Conservation (phyloP, 23 tunicate genomes). For the Clavelina lepadiformis region DNA sequence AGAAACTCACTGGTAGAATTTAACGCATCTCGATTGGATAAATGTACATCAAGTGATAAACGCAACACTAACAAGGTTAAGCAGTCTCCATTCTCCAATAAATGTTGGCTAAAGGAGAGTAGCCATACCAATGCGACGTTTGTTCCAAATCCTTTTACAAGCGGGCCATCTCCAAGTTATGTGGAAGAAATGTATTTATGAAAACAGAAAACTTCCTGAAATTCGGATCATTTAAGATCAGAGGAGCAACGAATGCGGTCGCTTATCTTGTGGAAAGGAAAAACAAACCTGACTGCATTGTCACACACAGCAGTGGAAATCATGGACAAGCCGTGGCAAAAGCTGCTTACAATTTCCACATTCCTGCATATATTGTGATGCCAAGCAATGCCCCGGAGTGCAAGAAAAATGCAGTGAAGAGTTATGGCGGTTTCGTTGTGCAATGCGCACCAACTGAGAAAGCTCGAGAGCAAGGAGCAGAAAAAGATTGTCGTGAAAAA, state of each 20-base stretch:
- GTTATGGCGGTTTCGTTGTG: conserved; percentile 72
- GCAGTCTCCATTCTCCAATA: too few species aligned
- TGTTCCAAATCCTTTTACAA: too few species aligned
- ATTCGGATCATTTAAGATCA: conserved; percentile 87
- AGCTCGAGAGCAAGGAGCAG: conserved; percentile 43
- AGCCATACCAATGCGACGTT: too few species aligned
- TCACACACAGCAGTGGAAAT: conserved; percentile 94
- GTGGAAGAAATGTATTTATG: conserved; percentile 51
- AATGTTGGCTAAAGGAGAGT: too few species aligned
- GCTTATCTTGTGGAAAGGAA: not conserved
- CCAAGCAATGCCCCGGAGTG: conserved; percentile 64
- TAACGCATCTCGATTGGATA: too few species aligned
- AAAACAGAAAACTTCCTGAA: conserved; percentile 86
- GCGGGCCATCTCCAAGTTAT: conserved; percentile 32
- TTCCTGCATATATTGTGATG: conserved; percentile 71
- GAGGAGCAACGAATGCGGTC: conserved; percentile 87
- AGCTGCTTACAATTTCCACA: conserved; percentile 49
- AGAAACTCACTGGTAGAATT: too few species aligned
- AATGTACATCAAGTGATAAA: too few species aligned
- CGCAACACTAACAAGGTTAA: too few species aligned
- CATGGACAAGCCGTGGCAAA: conserved; percentile 89
- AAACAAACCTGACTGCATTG: conserved; percentile 35
- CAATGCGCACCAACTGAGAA: conserved; percentile 50
- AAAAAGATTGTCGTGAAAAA: conserved; percentile 39
- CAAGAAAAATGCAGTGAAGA: conserved; percentile 67